Conservation (phyloP, 2,113 vertebrate species). For the human (Homo sapiens) region DNA sequence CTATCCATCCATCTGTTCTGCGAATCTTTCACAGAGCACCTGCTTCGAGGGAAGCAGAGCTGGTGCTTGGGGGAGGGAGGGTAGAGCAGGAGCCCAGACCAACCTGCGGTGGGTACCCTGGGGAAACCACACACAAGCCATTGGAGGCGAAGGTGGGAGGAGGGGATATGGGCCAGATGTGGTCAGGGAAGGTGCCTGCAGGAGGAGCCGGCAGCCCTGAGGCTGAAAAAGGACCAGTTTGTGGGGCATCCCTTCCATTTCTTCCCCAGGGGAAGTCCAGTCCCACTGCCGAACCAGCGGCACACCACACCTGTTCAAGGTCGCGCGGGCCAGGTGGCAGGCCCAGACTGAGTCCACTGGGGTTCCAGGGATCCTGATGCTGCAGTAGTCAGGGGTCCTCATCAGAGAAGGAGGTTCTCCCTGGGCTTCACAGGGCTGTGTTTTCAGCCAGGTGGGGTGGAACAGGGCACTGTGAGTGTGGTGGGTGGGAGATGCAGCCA, state of each 20-base stretch:
- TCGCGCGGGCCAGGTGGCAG: background rate
- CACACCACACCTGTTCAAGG: background rate
- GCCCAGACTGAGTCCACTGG: background rate
- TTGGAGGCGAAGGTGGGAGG: background rate
- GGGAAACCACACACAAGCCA: background rate
- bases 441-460: background rate
- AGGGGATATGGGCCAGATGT: background rate
- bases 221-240: background rate
- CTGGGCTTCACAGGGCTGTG: background rate
- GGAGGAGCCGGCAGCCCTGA: background rate
- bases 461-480: background rate
- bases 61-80: background rate
- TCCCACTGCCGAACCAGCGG: background rate
- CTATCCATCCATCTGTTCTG: conserved; percentile 48
- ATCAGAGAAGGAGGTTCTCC: background rate
- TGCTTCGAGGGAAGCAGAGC: background rate
- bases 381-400: background rate
- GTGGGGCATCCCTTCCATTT: background rate
- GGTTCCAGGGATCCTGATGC: background rate
- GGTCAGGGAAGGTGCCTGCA: background rate
- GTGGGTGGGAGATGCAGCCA: rapidly evolving
- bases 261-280: background rate
- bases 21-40: background rate
- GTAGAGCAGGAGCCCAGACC: background rate
- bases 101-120: background rate